Percentiles rank a stretch among this genome's conserved stretches.
phyloP scores from a whole-genome alignment of 1,140 invertebrate species.

The Zaprionus taronus region DNA sequence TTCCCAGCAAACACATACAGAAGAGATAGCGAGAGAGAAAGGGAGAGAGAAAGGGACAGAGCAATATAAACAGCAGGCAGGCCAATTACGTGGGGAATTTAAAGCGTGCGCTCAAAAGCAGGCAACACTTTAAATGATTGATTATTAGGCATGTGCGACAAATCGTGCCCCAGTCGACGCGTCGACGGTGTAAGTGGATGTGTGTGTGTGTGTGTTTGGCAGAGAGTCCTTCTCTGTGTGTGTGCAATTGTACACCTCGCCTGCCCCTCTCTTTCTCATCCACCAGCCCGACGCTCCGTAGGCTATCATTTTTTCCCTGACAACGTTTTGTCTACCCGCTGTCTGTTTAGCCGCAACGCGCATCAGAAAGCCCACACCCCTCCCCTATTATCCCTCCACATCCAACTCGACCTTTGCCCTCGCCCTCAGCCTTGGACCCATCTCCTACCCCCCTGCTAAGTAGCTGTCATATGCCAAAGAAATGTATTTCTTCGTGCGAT shows the following conservation, averaged over 20 bases:
- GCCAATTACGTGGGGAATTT: constrained; percentile 59
- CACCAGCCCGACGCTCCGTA: neutral
- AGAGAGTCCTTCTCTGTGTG: neutral
- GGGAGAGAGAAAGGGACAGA: neutral
- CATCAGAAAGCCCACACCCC: neutral
- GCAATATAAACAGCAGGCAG: constrained; percentile 32
- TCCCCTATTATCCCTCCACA: neutral
- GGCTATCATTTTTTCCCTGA: constrained; percentile 20
- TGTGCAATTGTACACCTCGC: constrained; percentile 10
- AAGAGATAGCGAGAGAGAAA: neutral
- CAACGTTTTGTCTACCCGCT: constrained; percentile 39
- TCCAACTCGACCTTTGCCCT: constrained; percentile 11
- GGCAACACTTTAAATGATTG: constrained; percentile 58
- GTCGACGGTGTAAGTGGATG: neutral
- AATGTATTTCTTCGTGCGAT: constrained; percentile 49
- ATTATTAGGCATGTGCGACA: constrained; percentile 36
- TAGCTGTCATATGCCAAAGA: constrained; percentile 66
- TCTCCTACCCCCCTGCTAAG: constrained; percentile 36
- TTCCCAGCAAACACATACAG: constrained; percentile 34
- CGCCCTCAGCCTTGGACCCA: neutral
- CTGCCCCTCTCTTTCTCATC: neutral
- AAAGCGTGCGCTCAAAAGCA: constrained; percentile 43
- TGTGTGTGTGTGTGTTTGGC: neutral
- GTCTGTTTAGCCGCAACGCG: constrained; percentile 32
- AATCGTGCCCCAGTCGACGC: constrained; percentile 13